Evolutionary conservation across 2,113 vertebrate genomes (phyloP).

Genomic region (Mobula birostris): DNA sequence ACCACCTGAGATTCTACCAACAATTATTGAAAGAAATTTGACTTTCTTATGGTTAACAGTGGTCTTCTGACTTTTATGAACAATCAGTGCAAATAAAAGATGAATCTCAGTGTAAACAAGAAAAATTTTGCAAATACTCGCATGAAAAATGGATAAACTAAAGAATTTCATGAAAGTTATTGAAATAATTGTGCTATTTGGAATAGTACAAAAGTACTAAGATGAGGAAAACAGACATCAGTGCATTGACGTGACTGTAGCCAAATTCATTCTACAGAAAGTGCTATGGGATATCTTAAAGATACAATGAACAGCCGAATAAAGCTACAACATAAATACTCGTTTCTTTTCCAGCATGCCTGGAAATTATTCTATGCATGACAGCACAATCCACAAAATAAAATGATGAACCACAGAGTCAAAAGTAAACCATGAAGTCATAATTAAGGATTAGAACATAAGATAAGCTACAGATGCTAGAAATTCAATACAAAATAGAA

Average conservation of each 20-base stretch:
- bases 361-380: neutral
- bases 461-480: too few relatives aligned
- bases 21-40: neutral
- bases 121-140: neutral
- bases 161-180: neutral
- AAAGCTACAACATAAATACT: neutral
- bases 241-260: neutral
- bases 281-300: neutral
- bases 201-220: too few relatives aligned
- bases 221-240: neutral
- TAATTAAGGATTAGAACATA: neutral
- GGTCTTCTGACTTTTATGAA: neutral
- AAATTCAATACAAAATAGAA: too few relatives aligned
- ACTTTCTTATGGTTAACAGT: neutral
- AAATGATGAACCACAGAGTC: neutral
- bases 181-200: neutral
- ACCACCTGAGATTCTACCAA: too few relatives aligned
- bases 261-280: neutral
- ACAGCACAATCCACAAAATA: neutral
- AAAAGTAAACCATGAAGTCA: neutral
- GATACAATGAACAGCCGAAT: neutral
- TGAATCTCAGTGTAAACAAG: too few relatives aligned
- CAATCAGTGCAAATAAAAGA: neutral
- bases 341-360: neutral
- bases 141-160: neutral